These are phyloP conservation scores for Athene cunicularia DNA, from an alignment of 2,113 vertebrate genomes.

Conservation along the genomic window DNA sequence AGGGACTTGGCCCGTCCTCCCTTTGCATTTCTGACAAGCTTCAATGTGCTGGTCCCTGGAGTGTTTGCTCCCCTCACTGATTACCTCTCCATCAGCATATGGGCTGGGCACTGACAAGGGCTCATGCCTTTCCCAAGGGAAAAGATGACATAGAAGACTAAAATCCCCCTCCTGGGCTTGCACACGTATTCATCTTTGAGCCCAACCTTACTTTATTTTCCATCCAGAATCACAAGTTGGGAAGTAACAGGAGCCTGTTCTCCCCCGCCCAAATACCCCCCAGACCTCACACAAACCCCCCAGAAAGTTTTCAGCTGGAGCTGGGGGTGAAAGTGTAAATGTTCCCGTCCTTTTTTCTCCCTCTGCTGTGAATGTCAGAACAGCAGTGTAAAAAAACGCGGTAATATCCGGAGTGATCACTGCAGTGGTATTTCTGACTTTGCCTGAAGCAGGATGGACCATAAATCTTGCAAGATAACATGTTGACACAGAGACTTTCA, in stretches of 20 bases:
- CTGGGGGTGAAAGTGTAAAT: background rate
- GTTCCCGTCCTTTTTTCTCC: background rate
- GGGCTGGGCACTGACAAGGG: fast-evolving
- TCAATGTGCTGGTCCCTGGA: background rate
- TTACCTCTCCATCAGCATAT: background rate
- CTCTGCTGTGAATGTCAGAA: background rate
- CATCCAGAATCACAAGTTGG: background rate
- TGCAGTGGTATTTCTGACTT: conserved; percentile 2
- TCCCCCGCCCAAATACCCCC: background rate
- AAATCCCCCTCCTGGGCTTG: background rate
- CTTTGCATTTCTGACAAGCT: background rate
- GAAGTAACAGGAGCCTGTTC: background rate
- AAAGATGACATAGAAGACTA: background rate
- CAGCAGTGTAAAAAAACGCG: background rate
- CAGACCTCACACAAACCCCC: background rate
- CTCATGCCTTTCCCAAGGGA: background rate
- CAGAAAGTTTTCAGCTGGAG: background rate
- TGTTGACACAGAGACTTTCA: background rate
- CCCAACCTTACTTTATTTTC: background rate
- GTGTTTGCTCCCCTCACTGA: background rate
- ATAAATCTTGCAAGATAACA: background rate
- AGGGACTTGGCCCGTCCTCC: background rate
- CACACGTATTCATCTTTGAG: background rate
- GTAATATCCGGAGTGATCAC: fast-evolving
- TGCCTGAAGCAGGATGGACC: background rate